phyloP scores from a whole-genome alignment of 2,113 vertebrate species.

The Mus pahari region DNA sequence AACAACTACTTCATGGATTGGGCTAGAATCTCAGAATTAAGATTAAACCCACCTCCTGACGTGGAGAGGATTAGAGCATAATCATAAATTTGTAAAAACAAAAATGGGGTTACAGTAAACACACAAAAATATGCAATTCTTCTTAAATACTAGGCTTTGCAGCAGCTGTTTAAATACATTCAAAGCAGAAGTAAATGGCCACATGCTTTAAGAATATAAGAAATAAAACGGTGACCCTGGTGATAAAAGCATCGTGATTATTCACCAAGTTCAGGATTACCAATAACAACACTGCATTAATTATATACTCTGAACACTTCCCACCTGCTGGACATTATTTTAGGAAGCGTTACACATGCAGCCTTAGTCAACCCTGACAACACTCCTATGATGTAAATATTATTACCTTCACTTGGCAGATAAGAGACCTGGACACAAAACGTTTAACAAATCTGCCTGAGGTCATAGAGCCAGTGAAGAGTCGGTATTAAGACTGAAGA shows the following conservation, averaged over 20 bases:
- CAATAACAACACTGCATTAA: not conserved
- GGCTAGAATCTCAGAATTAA: not conserved
- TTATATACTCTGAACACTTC: not conserved
- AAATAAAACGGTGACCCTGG: slow-evolving; percentile 18
- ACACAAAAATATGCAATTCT: slow-evolving; percentile 33
- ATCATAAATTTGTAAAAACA: not conserved
- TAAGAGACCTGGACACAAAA: slow-evolving; percentile 49
- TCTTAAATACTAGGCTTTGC: slow-evolving; percentile 51
- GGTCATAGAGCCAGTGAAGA: slow-evolving; percentile 46
- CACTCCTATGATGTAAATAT: slow-evolving; percentile 47
- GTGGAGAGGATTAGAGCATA: not conserved
- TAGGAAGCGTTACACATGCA: slow-evolving; percentile 46
- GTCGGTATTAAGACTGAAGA: slow-evolving; percentile 56
- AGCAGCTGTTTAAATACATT: slow-evolving; percentile 50
- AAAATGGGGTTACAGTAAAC: not conserved
- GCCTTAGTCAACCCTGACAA: slow-evolving; percentile 1
- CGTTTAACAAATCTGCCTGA: slow-evolving; percentile 60
- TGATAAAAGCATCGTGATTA: not conserved
- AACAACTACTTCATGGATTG: not conserved
- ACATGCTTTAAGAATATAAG: slow-evolving; percentile 48
- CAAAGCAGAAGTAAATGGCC: not conserved
- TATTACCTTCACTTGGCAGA: slow-evolving; percentile 60
- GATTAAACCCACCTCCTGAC: slow-evolving; percentile 46
- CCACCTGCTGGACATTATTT: not conserved
- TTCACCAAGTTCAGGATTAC: not conserved